These are phyloP conservation scores for Chymomyza fuscimana DNA, from an alignment of 2,888 invertebrate genomes.

Conservation along the genomic window DNA sequence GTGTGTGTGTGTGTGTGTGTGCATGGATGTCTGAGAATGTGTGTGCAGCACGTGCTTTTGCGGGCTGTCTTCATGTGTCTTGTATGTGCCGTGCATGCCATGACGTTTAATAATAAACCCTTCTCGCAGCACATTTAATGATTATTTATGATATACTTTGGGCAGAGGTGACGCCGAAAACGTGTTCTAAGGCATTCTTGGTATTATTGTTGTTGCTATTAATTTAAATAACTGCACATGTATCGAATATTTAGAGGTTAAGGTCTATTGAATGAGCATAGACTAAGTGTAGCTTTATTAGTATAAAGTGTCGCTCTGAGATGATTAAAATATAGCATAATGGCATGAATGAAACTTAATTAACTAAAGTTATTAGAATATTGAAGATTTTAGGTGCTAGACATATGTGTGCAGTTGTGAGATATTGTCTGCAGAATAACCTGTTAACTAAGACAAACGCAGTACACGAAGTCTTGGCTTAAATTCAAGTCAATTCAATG, in stretches of 20 bases:
- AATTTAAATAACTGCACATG: not conserved
- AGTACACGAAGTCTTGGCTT: too few species aligned
- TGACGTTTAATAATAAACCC: constrained; percentile 57
- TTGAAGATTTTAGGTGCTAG: too few species aligned
- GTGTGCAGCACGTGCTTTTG: constrained; percentile 13
- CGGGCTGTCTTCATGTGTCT: constrained; percentile 1
- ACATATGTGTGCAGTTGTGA: too few species aligned
- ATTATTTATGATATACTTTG: constrained; percentile 43
- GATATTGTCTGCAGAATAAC: too few species aligned
- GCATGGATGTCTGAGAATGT: constrained; percentile 15
- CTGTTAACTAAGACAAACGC: too few species aligned
- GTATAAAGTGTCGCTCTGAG: not conserved
- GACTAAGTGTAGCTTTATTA: not conserved
- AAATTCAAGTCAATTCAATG: too few species aligned
- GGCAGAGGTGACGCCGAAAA: not conserved
- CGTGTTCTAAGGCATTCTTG: not conserved
- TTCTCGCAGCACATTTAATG: constrained; percentile 45
- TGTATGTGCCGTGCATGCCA: constrained; percentile 19
- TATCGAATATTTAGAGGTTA: not conserved
- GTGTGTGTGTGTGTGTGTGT: constrained; percentile 3
- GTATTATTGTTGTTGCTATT: not conserved
- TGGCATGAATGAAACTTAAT: too few species aligned
- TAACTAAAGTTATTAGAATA: too few species aligned
- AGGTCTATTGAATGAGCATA: not conserved
- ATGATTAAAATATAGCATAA: not conserved